A percentile compares a stretch with the other conserved stretches of the same genome.
These are phyloP conservation scores for Lacerta viridis DNA, from an alignment of 2,797 vertebrate species.

Conservation along the genomic window DNA sequence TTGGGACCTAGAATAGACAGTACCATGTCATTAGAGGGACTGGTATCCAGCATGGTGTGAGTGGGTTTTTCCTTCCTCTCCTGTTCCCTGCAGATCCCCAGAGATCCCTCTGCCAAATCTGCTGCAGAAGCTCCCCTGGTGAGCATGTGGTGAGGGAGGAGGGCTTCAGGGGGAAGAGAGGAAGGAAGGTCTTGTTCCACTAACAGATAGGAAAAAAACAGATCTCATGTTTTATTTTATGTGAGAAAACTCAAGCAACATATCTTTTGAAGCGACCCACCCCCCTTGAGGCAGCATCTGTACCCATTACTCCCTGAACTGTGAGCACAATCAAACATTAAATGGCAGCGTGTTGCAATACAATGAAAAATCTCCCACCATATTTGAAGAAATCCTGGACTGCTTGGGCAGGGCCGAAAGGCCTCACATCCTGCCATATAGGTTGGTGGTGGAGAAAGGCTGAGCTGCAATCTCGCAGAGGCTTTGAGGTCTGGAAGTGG, in stretches of 20 bases:
- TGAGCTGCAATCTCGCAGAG: constrained; percentile 48
- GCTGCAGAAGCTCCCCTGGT: background rate
- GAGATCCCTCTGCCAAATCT: background rate
- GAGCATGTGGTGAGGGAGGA: background rate
- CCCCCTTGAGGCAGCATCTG: background rate
- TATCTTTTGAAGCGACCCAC: background rate
- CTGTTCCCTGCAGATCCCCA: too few species aligned
- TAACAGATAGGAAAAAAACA: background rate
- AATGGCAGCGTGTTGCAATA: background rate
- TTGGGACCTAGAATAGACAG: background rate
- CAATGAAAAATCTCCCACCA: background rate
- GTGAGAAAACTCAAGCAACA: background rate
- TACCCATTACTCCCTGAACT: background rate
- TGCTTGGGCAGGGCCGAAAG: background rate
- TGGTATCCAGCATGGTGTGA: too few species aligned
- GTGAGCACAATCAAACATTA: constrained; percentile 3
- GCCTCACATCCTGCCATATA: background rate
- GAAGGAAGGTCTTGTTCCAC: background rate
- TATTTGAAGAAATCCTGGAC: constrained; percentile 6
- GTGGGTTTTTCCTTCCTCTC: too few species aligned
- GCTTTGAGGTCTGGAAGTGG: constrained; percentile 71
- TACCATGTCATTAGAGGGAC: background rate
- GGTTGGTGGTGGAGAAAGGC: background rate
- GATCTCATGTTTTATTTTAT: background rate
- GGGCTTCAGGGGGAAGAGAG: background rate